A percentile compares a stretch with the other conserved stretches of the same genome.
Evolutionary conservation across 2,888 invertebrate genomes (phyloP).

Genomic region (Ormyrus pomaceus): DNA sequence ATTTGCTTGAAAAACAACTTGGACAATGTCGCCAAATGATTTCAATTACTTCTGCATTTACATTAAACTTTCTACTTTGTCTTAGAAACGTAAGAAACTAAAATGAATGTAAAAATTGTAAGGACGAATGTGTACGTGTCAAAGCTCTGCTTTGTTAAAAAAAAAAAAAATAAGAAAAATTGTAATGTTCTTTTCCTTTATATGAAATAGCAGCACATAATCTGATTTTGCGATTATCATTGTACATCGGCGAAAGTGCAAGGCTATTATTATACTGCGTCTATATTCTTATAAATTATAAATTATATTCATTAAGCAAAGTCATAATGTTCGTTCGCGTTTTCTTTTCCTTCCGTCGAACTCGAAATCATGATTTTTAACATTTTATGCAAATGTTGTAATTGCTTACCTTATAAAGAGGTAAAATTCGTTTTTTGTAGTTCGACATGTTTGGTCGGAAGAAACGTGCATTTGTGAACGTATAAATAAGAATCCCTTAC

Average conservation of each 20-base stretch:
- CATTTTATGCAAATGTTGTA: too few species aligned
- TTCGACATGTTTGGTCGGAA: too few species aligned
- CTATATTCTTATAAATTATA: conserved; percentile 6
- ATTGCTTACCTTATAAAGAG: too few species aligned
- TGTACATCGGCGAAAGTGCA: background rate
- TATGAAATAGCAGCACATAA: background rate
- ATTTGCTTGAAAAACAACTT: conserved; percentile 25
- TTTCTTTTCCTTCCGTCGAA: background rate
- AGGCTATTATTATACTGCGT: conserved; percentile 10
- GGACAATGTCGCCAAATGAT: conserved; percentile 27
- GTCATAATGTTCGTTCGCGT: background rate
- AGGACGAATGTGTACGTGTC: conserved; percentile 55
- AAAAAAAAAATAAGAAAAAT: background rate
- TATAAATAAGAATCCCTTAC: too few species aligned
- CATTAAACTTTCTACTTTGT: conserved; percentile 3
- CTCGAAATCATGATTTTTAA: background rate
- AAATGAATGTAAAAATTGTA: background rate
- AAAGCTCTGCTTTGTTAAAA: conserved; percentile 45
- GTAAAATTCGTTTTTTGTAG: too few species aligned
- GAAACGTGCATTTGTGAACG: too few species aligned
- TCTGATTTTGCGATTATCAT: conserved; percentile 7
- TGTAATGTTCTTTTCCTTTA: background rate
- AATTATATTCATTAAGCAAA: background rate
- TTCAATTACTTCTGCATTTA: conserved; percentile 27
- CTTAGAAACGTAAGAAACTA: background rate